These are phyloP conservation scores for Drosophila rubida DNA, from an alignment of 2,888 invertebrate species.

Conservation along the genomic window DNA sequence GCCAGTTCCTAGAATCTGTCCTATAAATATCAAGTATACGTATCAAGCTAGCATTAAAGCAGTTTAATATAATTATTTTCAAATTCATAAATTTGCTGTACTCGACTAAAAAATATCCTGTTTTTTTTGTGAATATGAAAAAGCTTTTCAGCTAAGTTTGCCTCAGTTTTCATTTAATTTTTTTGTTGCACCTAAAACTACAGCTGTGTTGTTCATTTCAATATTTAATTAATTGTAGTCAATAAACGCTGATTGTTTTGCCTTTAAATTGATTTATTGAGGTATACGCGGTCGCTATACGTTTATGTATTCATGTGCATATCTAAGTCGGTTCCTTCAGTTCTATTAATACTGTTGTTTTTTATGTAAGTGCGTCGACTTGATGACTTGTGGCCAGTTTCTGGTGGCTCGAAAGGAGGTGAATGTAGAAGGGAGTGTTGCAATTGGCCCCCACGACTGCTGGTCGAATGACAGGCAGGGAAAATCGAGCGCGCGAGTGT, in stretches of 20 bases:
- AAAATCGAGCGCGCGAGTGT: conserved; percentile 45
- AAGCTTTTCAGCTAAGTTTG: too few relatives aligned
- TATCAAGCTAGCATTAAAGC: neutral
- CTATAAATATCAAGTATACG: conserved; percentile 7
- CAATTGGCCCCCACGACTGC: conserved; percentile 52
- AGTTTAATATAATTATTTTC: neutral
- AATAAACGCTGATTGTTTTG: conserved; percentile 16
- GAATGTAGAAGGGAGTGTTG: conserved; percentile 27
- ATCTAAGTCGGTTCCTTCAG: neutral
- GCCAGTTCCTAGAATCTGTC: neutral
- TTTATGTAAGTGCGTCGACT: conserved; percentile 42
- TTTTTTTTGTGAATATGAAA: neutral
- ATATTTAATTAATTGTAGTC: conserved; percentile 5
- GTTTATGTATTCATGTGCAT: conserved; percentile 1
- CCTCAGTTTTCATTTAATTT: too few relatives aligned
- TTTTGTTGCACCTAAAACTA: neutral
- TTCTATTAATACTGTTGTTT: conserved; percentile 3
- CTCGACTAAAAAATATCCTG: neutral
- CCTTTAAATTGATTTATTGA: conserved; percentile 10
- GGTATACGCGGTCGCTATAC: neutral
- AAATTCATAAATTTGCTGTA: neutral
- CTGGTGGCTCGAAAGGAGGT: neutral
- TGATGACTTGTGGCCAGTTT: conserved; percentile 6
- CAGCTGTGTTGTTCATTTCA: neutral
- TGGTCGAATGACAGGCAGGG: conserved; percentile 41